Percentiles rank a stretch among this genome's conserved stretches.
Evolutionary conservation across 23 tunicate species (phyloP).

Genomic region (Halocynthia roretzi): DNA sequence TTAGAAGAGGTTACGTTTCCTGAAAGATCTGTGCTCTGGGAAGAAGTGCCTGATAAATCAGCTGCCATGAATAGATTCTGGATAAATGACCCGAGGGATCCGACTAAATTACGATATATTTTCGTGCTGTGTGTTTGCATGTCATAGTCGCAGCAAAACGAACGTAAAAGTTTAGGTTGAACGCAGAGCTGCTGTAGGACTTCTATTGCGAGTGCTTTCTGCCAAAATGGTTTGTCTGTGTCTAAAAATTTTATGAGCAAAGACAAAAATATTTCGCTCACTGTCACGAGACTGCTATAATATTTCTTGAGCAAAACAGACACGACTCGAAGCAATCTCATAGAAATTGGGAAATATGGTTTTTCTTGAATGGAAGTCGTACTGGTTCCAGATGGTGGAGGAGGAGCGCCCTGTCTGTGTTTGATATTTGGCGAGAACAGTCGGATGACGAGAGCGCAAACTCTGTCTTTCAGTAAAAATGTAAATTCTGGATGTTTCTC

Average conservation of each 20-base stretch:
- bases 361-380: conserved; percentile 45
- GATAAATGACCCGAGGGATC: conserved; percentile 62
- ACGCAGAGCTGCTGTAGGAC: conserved; percentile 78
- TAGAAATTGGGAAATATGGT: conserved; percentile 81
- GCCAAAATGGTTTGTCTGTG: conserved; percentile 90
- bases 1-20: conserved; percentile 4
- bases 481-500: conserved; percentile 78
- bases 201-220: conserved; percentile 87
- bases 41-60: not conserved
- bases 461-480: conserved; percentile 86
- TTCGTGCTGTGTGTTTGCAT: conserved; percentile 77
- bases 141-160: conserved; percentile 77
- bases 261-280: conserved; percentile 89
- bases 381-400: conserved; percentile 58
- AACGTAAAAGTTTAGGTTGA: conserved; percentile 60
- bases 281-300: conserved; percentile 63
- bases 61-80: conserved; percentile 61
- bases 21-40: not conserved
- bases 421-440: conserved; percentile 94
- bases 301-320: conserved; percentile 78
- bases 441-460: conserved; percentile 83
- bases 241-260: conserved; percentile 81
- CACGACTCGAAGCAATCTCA: conserved; percentile 77
- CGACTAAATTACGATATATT: conserved; percentile 68
- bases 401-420: conserved; percentile 90